Percentiles rank a stretch among this genome's conserved stretches.
phyloP scores from a whole-genome alignment of 2,797 vertebrate genomes.

The Morelia viridis region DNA sequence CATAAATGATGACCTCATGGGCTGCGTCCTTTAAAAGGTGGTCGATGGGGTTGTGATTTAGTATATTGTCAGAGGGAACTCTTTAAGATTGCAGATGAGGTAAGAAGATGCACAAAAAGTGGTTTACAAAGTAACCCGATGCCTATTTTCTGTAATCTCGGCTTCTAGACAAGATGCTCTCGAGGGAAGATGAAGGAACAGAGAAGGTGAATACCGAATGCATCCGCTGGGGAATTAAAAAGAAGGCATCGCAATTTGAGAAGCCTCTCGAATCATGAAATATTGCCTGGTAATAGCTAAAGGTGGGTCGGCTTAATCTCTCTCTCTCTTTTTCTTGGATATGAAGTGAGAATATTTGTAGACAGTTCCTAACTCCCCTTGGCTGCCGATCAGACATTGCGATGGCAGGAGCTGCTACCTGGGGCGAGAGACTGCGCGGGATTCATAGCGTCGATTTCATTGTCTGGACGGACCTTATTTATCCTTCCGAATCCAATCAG shows the following conservation, averaged over 20 bases:
- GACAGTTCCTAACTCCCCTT: slow-evolving; percentile 33
- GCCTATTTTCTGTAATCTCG: background rate
- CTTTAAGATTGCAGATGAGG: background rate
- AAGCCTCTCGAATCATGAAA: background rate
- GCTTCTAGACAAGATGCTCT: background rate
- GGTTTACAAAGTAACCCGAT: background rate
- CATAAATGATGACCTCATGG: background rate
- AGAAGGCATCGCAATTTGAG: fast-evolving
- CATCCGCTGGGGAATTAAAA: background rate
- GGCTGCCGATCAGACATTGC: slow-evolving; percentile 15
- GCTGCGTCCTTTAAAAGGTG: background rate
- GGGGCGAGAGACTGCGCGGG: slow-evolving; percentile 66
- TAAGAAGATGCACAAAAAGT: background rate
- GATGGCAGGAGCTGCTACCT: background rate
- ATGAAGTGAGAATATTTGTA: background rate
- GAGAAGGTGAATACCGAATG: fast-evolving
- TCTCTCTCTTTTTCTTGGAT: fast-evolving
- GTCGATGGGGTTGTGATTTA: background rate
- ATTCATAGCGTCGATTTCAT: slow-evolving; percentile 34
- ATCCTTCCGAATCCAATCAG: background rate
- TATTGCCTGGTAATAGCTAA: background rate
- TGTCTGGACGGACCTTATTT: slow-evolving; percentile 13
- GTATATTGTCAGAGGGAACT: background rate
- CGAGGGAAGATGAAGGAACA: background rate
- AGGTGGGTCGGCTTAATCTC: background rate